These are phyloP conservation scores for Microcebus ravelobensis DNA, from an alignment of 2,113 vertebrate genomes.

Conservation along the genomic window DNA sequence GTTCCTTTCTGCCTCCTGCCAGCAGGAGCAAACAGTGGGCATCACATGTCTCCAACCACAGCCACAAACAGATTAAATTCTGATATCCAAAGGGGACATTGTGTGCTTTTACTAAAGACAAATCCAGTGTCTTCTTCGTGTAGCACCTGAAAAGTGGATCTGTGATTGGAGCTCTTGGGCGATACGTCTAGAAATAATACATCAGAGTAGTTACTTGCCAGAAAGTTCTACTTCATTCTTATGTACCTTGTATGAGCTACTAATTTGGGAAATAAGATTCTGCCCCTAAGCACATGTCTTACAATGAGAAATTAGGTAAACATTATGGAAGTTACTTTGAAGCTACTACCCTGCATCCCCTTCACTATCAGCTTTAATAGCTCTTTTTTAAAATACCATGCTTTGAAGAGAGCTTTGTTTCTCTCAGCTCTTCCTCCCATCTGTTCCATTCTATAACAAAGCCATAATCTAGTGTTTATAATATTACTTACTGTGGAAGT, in stretches of 20 bases:
- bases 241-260: background rate
- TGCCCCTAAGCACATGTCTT: background rate
- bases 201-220: background rate
- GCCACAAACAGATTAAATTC: background rate
- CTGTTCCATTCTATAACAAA: conserved; percentile 60
- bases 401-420: conserved; percentile 58
- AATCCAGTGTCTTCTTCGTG: background rate
- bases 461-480: conserved; percentile 48
- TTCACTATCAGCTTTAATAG: conserved; percentile 42
- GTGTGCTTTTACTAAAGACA: background rate
- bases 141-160: background rate
- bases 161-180: background rate
- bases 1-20: background rate
- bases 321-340: conserved; percentile 24
- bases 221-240: background rate
- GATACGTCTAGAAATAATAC: background rate
- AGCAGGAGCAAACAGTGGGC: background rate
- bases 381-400: conserved; percentile 55
- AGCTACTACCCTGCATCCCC: background rate
- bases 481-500: conserved; percentile 41
- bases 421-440: conserved; percentile 47
- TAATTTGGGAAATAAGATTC: conserved; percentile 35
- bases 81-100: background rate
- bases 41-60: background rate
- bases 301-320: conserved; percentile 44